A percentile compares a stretch with the other conserved stretches of the same genome.
Conservation (phyloP, 2,797 vertebrate genomes). For the Xiphophorus birchmanni region DNA sequence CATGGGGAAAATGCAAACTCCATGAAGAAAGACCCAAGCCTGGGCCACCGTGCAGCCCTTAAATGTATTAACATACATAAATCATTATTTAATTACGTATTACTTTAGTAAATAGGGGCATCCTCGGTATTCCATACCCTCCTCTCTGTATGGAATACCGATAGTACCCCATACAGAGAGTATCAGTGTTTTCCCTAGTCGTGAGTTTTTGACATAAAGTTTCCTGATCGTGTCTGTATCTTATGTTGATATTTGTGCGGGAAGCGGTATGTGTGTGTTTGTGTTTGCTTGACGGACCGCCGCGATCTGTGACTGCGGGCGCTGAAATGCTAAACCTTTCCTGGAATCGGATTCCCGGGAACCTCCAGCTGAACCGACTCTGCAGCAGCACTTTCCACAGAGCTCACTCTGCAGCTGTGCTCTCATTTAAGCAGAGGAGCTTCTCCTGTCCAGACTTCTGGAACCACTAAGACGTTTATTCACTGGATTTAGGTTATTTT, state of each 20-base stretch:
- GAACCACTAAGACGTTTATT: not conserved
- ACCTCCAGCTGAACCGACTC: slow-evolving; percentile 48
- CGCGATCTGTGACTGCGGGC: slow-evolving; percentile 41
- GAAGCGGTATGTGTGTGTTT: not conserved
- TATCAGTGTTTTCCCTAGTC: not conserved
- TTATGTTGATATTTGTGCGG: slow-evolving; percentile 4
- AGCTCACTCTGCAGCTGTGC: slow-evolving; percentile 13
- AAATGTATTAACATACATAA: not conserved
- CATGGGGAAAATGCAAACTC: too few relatives aligned
- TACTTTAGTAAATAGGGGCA: not conserved
- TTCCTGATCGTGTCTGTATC: not conserved
- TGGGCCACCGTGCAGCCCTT: too few relatives aligned
- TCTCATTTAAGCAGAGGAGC: not conserved
- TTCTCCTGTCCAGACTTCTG: not conserved
- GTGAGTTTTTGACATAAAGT: not conserved
- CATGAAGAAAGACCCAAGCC: too few relatives aligned
- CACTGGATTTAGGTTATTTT: not conserved
- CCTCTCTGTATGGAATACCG: not conserved
- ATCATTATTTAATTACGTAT: not conserved
- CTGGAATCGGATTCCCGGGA: slow-evolving; percentile 75
- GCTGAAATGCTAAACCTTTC: slow-evolving; percentile 74
- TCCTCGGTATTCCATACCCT: not conserved
- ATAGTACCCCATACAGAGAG: too few relatives aligned
- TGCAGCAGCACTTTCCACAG: slow-evolving; percentile 27
- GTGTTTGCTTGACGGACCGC: not conserved